phyloP scores from a whole-genome alignment of 1,140 invertebrate species.

The Argopecten irradians region DNA sequence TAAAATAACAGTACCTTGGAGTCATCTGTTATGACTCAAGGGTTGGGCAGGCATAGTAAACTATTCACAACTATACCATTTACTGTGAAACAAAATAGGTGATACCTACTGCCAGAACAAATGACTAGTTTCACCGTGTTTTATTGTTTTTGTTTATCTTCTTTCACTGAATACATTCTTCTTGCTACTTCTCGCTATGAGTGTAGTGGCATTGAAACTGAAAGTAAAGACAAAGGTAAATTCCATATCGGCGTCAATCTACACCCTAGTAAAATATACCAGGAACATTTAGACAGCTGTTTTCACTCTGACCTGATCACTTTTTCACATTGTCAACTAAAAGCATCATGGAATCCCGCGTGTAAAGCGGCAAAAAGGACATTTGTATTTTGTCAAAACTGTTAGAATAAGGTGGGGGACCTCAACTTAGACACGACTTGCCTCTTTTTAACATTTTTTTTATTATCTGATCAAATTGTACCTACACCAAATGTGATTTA shows the following conservation, averaged over 20 bases:
- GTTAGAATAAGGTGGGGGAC: not conserved
- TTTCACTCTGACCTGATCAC: not conserved
- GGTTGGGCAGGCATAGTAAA: not conserved
- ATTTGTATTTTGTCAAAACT: no score
- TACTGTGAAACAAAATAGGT: not conserved
- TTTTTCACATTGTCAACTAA: no score
- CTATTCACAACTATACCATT: not conserved
- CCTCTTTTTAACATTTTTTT: no score
- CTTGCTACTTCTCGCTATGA: not conserved
- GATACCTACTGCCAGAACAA: not conserved
- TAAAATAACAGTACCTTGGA: not conserved
- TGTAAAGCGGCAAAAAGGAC: no score
- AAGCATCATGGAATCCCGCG: no score
- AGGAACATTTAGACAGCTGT: not conserved
- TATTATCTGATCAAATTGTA: no score
- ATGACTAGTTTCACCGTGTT: not conserved
- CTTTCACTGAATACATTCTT: not conserved
- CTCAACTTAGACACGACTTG: no score
- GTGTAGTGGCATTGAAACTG: not conserved
- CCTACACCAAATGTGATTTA: no score
- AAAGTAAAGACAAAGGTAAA: not conserved
- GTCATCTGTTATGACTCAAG: not conserved
- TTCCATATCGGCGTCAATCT: no score
- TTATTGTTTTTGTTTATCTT: not conserved
- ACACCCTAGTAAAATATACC: not conserved